A percentile compares a stretch with the other conserved stretches of the same genome.
Conservation (phyloP, 2,888 invertebrate species). For the Phaonia tiefii region DNA sequence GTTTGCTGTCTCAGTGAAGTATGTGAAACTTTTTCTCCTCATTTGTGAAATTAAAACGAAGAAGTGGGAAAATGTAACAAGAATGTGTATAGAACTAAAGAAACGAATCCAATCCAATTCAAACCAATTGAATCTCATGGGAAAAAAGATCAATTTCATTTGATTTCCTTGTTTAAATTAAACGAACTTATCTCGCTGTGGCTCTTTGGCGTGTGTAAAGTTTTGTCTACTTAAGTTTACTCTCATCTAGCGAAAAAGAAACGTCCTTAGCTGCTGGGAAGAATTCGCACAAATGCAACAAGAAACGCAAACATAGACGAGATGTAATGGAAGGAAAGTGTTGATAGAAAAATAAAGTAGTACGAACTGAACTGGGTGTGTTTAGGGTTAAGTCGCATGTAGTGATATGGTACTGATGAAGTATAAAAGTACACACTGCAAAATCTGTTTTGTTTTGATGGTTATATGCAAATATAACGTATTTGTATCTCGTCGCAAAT, state of each 20-base stretch:
- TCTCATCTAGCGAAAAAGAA: neutral
- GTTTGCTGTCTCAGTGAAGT: no score
- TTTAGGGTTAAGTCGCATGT: neutral
- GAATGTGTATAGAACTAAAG: neutral
- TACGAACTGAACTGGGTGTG: neutral
- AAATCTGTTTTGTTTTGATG: no score
- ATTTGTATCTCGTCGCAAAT: no score
- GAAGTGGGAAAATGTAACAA: conserved; percentile 2
- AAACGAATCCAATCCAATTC: neutral
- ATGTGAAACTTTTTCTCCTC: neutral
- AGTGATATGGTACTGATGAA: no score
- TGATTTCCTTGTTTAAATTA: conserved; percentile 39
- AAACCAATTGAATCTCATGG: conserved; percentile 37
- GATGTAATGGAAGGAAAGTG: neutral
- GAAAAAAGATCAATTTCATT: conserved; percentile 41
- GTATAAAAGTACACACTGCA: no score
- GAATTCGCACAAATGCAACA: neutral
- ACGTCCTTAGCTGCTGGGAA: neutral
- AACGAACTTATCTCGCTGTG: conserved; percentile 17
- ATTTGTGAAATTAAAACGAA: no score
- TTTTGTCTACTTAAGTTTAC: conserved; percentile 19
- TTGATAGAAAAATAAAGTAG: neutral
- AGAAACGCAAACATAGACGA: neutral
- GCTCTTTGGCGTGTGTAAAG: conserved; percentile 33
- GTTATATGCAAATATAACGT: no score